Evolutionary conservation across 2,888 invertebrate genomes (phyloP).

Genomic region (Catocala nupta): DNA sequence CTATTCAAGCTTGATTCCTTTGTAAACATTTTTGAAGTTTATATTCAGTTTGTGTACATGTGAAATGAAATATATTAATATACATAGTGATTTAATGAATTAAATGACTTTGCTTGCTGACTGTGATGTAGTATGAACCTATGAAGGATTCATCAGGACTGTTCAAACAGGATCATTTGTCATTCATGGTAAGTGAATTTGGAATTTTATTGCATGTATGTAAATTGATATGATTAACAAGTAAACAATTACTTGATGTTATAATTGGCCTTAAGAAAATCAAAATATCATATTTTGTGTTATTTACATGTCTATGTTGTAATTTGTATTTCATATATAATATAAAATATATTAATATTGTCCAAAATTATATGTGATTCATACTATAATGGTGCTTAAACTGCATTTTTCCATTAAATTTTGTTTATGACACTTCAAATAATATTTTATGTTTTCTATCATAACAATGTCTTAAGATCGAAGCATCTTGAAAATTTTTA

Average conservation of each 20-base stretch:
- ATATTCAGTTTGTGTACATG: slow-evolving; percentile 52
- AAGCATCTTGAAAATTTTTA: too few species aligned
- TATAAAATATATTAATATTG: too few species aligned
- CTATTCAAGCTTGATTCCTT: slow-evolving; percentile 77
- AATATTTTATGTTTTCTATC: too few species aligned
- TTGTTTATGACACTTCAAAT: too few species aligned
- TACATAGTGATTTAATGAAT: slow-evolving; percentile 54
- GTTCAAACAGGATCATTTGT: slow-evolving; percentile 61
- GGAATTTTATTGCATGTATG: slow-evolving; percentile 6
- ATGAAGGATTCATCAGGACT: slow-evolving; percentile 63
- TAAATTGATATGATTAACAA: not conserved
- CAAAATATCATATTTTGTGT: too few species aligned
- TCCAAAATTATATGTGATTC: too few species aligned
- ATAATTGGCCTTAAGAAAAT: too few species aligned
- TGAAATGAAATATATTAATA: slow-evolving; percentile 46
- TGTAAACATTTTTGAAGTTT: slow-evolving; percentile 72
- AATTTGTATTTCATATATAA: too few species aligned
- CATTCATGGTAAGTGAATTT: slow-evolving; percentile 77
- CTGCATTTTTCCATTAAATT: too few species aligned
- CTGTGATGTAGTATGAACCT: slow-evolving; percentile 66
- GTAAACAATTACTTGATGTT: slow-evolving; percentile 1
- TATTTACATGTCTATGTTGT: too few species aligned
- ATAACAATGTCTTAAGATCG: too few species aligned
- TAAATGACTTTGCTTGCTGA: slow-evolving; percentile 47
- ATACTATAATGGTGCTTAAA: too few species aligned